Conservation (phyloP, 2,113 vertebrate genomes). For the Suricata suricatta region DNA sequence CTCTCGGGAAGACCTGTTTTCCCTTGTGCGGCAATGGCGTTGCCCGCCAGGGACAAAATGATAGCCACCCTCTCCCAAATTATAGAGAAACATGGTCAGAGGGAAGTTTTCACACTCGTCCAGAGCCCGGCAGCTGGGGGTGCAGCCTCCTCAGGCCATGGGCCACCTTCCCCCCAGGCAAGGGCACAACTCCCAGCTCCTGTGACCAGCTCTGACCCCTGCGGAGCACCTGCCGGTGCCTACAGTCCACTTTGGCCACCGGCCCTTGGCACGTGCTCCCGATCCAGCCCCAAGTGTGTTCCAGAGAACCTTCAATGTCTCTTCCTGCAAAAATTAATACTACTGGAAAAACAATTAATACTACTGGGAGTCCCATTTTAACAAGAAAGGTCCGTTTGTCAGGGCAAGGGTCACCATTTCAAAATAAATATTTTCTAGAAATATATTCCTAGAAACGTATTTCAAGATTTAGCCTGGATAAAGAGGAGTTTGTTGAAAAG, state of each 20-base stretch:
- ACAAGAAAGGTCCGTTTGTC: not conserved
- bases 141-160: no score
- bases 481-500: not conserved
- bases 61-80: not conserved
- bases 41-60: not conserved
- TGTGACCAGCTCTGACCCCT: not conserved
- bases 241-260: rapidly evolving
- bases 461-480: not conserved
- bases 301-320: not conserved
- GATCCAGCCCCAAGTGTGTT: rapidly evolving
- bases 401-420: not conserved
- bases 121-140: not conserved
- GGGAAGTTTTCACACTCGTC: not conserved
- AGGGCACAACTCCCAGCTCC: not conserved
- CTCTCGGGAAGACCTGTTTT: not conserved
- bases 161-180: no score
- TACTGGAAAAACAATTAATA: not conserved
- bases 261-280: rapidly evolving
- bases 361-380: no score
- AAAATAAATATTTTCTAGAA: not conserved
- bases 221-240: rapidly evolving
- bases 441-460: not conserved
- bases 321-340: not conserved
- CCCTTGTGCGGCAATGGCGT: not conserved
- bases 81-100: conserved; percentile 11